Percentiles rank a stretch among this genome's conserved stretches.
phyloP scores from a whole-genome alignment of 2,888 invertebrate species.

The Ecdyonurus torrentis region DNA sequence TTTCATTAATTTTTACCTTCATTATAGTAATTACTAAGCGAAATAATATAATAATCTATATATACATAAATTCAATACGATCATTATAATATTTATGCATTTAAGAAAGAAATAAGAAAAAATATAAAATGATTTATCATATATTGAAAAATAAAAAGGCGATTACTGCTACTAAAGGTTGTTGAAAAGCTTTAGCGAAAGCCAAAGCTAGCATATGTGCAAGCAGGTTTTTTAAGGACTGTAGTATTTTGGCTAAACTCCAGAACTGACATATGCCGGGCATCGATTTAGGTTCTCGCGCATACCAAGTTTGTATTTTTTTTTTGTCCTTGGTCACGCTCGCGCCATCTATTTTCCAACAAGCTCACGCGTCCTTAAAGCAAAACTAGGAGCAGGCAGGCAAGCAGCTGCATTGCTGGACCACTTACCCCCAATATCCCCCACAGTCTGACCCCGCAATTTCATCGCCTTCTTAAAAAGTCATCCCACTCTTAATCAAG shows the following conservation, averaged over 20 bases:
- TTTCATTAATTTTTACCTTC: no score
- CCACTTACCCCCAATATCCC: background rate
- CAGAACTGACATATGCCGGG: background rate
- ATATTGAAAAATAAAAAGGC: no score
- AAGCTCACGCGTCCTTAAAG: background rate
- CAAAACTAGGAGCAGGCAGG: no score
- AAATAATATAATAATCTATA: no score
- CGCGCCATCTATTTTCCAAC: background rate
- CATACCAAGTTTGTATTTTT: background rate
- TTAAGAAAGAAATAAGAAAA: no score
- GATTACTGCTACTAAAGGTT: background rate
- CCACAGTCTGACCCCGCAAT: background rate
- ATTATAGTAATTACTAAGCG: no score
- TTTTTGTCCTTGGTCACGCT: background rate
- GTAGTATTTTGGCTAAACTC: background rate
- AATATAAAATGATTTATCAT: no score
- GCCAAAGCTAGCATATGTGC: background rate
- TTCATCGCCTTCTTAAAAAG: background rate
- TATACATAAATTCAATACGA: no score
- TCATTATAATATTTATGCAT: no score
- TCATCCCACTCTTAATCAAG: background rate
- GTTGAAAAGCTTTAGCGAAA: background rate
- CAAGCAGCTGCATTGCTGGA: no score
- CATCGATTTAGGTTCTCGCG: background rate
- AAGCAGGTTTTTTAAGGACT: background rate